Conservation (phyloP, 2,888 invertebrate genomes). For the Brachyopa scutellaris region DNA sequence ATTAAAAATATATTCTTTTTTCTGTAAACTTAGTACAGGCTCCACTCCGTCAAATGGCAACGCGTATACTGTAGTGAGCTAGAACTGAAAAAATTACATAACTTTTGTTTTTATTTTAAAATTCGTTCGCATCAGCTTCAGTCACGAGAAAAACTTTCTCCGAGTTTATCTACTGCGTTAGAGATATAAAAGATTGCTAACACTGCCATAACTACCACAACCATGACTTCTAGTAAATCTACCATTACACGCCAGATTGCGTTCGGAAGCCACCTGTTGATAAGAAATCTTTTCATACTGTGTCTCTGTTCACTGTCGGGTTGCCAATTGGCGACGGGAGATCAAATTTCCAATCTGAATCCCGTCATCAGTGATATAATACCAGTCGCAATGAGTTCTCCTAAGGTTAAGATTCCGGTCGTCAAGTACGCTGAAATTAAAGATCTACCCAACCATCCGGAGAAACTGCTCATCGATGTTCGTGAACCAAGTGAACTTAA, state of each 20-base stretch:
- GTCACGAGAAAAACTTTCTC: conserved; percentile 5
- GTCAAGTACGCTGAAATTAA: conserved; percentile 81
- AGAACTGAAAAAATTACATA: too few relatives aligned
- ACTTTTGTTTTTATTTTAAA: too few relatives aligned
- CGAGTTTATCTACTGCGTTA: not conserved
- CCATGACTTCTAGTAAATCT: conserved; percentile 9
- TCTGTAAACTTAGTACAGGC: too few relatives aligned
- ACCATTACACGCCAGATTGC: conserved; percentile 35
- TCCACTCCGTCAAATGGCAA: too few relatives aligned
- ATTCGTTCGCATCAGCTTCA: not conserved
- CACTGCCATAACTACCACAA: not conserved
- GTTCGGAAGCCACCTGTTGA: conserved; percentile 21
- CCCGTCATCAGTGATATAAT: conserved; percentile 6
- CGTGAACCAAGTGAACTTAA: conserved; percentile 88
- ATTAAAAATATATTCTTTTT: too few relatives aligned
- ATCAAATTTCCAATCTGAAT: not conserved
- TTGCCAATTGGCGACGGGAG: not conserved
- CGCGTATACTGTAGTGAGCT: too few relatives aligned
- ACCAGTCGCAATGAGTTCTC: conserved; percentile 21
- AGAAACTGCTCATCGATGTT: conserved; percentile 88
- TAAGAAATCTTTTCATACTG: conserved; percentile 34
- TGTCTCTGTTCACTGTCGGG: too few relatives aligned
- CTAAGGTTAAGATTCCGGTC: conserved; percentile 50
- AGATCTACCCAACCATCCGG: conserved; percentile 81
- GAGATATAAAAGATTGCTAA: too few relatives aligned